Percentiles rank a stretch among this genome's conserved stretches.
These are phyloP conservation scores for Tupaia chinensis DNA, from an alignment of 2,113 vertebrate species.

Conservation along the genomic window DNA sequence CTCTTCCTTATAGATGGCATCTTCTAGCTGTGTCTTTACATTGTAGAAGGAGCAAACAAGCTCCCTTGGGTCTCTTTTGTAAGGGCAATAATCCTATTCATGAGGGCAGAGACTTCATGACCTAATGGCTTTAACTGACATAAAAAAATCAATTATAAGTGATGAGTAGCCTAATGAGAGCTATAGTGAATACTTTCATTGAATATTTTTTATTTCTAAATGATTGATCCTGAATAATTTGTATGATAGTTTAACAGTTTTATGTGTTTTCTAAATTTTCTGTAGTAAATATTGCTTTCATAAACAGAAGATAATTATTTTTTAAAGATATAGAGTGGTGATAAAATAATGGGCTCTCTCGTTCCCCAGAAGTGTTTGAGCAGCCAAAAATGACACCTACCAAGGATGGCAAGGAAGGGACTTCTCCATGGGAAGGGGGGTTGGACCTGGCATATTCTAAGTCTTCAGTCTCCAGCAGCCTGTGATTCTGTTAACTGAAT, in stretches of 20 bases:
- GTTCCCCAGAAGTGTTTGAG: neutral
- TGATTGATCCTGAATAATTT: neutral
- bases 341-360: neutral
- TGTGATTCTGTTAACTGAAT: neutral
- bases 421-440: neutral
- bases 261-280: slow-evolving; percentile 23
- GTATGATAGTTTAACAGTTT: slow-evolving; percentile 3
- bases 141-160: neutral
- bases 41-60: neutral
- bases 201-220: neutral
- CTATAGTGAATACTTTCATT: neutral
- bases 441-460: neutral
- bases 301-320: slow-evolving; percentile 2
- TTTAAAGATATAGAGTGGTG: neutral
- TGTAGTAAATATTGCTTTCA: slow-evolving; percentile 1
- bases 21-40: neutral
- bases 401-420: neutral
- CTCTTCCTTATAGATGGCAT: neutral
- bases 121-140: neutral
- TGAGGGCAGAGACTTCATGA: neutral
- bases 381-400: neutral
- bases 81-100: neutral
- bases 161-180: neutral
- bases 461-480: neutral
- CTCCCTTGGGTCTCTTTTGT: neutral